Conservation (phyloP, 2,888 invertebrate species). For the Tortricodes alternella region DNA sequence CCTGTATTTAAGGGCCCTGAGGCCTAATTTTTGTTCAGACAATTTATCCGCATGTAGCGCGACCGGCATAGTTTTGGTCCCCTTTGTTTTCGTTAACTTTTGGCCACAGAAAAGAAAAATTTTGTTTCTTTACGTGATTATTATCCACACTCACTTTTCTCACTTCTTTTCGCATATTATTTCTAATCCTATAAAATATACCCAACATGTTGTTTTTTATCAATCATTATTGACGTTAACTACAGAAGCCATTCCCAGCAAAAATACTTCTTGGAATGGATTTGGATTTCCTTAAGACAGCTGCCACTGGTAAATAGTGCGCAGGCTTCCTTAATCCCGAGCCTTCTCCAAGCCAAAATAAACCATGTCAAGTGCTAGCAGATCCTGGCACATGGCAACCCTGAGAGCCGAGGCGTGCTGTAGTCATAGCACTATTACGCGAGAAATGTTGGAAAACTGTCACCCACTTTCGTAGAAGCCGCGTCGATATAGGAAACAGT, state of each 20-base stretch:
- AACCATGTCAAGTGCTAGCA: constrained; percentile 22
- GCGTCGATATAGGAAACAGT: constrained; percentile 39
- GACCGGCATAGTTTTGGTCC: too few relatives aligned
- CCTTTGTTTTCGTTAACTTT: too few relatives aligned
- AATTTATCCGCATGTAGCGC: too few relatives aligned
- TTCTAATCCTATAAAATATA: too few relatives aligned
- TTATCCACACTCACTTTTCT: too few relatives aligned
- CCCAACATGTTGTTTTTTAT: too few relatives aligned
- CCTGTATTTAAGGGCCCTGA: too few relatives aligned
- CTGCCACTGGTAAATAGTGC: constrained; percentile 13
- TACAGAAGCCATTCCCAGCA: not conserved
- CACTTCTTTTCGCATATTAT: too few relatives aligned
- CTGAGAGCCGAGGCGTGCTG: constrained; percentile 19
- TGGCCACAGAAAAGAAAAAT: too few relatives aligned
- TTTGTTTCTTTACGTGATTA: too few relatives aligned
- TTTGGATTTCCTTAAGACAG: constrained; percentile 12
- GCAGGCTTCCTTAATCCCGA: constrained; percentile 25
- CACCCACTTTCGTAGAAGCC: constrained; percentile 38
- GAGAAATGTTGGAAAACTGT: constrained; percentile 35
- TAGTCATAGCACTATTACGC: constrained; percentile 21
- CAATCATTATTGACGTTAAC: not conserved
- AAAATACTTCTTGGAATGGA: not conserved
- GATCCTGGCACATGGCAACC: constrained; percentile 29
- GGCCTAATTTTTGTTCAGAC: too few relatives aligned
- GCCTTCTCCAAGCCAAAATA: constrained; percentile 25